Evolutionary conservation across 2,888 invertebrate genomes (phyloP).

Genomic region (Trachelus troglodyta): DNA sequence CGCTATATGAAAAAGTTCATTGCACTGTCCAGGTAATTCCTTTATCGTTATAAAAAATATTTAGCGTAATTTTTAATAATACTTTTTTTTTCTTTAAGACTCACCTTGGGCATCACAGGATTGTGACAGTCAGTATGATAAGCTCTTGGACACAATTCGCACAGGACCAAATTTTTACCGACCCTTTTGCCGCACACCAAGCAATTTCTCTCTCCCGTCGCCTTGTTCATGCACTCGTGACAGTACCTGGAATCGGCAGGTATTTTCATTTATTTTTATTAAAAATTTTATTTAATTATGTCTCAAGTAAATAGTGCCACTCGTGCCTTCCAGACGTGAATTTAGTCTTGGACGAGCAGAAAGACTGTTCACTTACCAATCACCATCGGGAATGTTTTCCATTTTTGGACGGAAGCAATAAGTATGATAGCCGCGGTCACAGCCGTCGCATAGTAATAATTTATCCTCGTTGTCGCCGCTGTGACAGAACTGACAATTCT

Average conservation of each 20-base stretch:
- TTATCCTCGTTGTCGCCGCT: slow-evolving; percentile 97
- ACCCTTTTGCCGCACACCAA: slow-evolving; percentile 88
- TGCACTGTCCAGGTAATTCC: background rate
- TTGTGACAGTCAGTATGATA: slow-evolving; percentile 95
- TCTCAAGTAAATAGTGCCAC: background rate
- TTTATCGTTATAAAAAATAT: background rate
- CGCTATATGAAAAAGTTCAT: background rate
- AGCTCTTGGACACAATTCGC: slow-evolving; percentile 90
- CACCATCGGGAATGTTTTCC: slow-evolving; percentile 96
- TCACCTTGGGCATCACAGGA: slow-evolving; percentile 83
- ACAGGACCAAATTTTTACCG: slow-evolving; percentile 81
- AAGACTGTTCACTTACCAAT: slow-evolving; percentile 78
- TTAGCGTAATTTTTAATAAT: background rate
- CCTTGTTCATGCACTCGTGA: slow-evolving; percentile 94
- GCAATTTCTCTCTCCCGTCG: slow-evolving; percentile 92
- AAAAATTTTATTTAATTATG: background rate
- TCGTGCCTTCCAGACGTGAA: background rate
- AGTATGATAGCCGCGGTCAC: slow-evolving; percentile 98
- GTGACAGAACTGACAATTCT: slow-evolving; percentile 98
- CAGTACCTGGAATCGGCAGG: slow-evolving; percentile 79
- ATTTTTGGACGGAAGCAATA: slow-evolving; percentile 98
- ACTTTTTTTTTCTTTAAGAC: slow-evolving; percentile 7
- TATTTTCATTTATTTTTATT: background rate
- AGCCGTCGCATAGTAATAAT: slow-evolving; percentile 94
- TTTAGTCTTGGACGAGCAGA: background rate